Evolutionary conservation across 2,797 vertebrate species (phyloP), one percentile per base, ranked within the genome.

Genomic region (Eulemur albifrons): DNA sequence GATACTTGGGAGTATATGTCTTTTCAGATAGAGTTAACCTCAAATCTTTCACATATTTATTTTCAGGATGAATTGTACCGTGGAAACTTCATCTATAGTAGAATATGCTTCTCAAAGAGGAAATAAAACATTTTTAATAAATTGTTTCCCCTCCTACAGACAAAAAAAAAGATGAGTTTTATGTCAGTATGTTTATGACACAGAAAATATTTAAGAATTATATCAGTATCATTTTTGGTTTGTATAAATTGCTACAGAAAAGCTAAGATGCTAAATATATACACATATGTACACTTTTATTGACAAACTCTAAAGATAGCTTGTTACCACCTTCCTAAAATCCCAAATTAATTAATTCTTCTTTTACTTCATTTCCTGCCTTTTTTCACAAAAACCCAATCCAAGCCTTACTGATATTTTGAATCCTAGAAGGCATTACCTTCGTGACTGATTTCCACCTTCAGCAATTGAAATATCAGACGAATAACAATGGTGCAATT

Each of bases 11-110:
- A 82, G 11, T 7, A 8, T 21, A 52, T 7, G 48, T 35, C 11
- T 54, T 83, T 95, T 59, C 93, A 80, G 87, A 86, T 35, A 63
- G 27, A 95, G 54, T 72, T 95, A 88, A 93, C 20, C 27, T 45
- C 5, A 50, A 59, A 63, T 77, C 20, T 94, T 96, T 89, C 54
- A 81, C 17, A 96, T 50, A 38, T 67, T 35, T 90, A 67, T 89
- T 93, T 92, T 94, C 48, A 67, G 52, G 25, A 65, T 91, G 15
- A 90, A 77, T 94, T 93, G 89, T 72, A 91, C 79, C 67, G 10
- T 69, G 40, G 27, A 89, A 89, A 87, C 7, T 2, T 86, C 45
- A 50, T 80, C 75, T 86, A 81, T 20, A 43, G 27, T 43, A 81
- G 50, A 88, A 76, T 61, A 45, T 18, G 25, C 14, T 75, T 50